Evolutionary conservation across 1,140 invertebrate genomes (phyloP), one percentile per base, ranked within the genome.

Genomic region (Aphidius ervi): DNA sequence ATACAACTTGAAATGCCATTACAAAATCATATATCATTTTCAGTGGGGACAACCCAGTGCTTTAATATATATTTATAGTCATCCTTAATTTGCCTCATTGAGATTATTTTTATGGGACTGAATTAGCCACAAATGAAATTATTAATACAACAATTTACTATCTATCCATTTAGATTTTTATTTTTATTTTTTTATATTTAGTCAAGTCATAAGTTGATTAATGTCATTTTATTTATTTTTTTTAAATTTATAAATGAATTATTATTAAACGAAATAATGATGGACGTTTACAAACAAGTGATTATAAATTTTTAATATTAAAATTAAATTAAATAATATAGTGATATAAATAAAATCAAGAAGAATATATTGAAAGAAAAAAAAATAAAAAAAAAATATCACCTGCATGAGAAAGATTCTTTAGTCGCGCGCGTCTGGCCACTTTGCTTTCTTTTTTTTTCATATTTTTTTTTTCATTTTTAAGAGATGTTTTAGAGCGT

Each of bases 11-110:
- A 31, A 31, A 31, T 31, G 40, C 52, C 52, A 76, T 74, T 76
- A 76, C 68, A 70, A 59, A 72, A 71, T 71, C 67, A 65, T 76
- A 76, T 74, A 75, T 76, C 72, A 76, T 65, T 75, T 70, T 68
- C 63, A 67, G 67, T 56, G 65, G 61, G 62, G 65, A 68, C 67
- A 64, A 67, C 16, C 63, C 23, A 31, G 23, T 58, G 68, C 60
- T 69, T 63, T 69, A 68, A 66, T 73, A 65, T 74, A 67, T 68
- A 67, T 68, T 68, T 65, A 68, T 65, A 64, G 65, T 68, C 65
- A 62, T 54, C 64, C 67, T 66, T 68, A 70, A 70, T 68, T 70
- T 68, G 67, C 65, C 66, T 66, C 62, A 65, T 68, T 70, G 68
- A 68, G 63, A 61, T 61, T 50, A 69, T 68, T 70, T 70, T 70